Evolutionary conservation across 2,113 vertebrate genomes (phyloP).

Genomic region (Rhinopomastus cyanomelas): DNA sequence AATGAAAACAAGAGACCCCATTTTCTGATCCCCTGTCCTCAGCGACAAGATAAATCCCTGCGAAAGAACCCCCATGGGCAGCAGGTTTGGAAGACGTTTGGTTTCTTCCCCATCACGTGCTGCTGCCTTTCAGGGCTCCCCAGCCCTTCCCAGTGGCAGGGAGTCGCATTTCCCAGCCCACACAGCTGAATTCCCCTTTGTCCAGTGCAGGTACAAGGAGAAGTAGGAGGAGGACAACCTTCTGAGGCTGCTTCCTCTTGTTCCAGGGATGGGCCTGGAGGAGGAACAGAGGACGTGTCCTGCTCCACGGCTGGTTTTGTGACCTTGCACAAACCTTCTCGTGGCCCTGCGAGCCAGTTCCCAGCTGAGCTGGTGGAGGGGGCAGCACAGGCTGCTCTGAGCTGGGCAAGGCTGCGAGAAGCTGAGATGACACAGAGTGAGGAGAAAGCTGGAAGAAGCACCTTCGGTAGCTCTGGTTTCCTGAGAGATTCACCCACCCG

Average conservation of each 20-base stretch:
- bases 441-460: neutral
- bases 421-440: neutral
- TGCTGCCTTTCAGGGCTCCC: neutral
- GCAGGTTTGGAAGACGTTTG: neutral
- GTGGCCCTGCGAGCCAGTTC: fast-evolving
- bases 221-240: neutral
- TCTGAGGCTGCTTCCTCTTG: neutral
- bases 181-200: slow-evolving; percentile 8
- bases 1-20: neutral
- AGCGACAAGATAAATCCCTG: neutral
- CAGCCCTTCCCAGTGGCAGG: neutral
- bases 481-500: neutral
- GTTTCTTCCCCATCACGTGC: neutral
- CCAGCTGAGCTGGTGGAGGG: neutral
- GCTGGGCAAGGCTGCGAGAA: neutral
- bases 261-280: neutral
- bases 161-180: slow-evolving; percentile 1
- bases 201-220: neutral
- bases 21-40: neutral
- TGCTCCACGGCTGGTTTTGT: neutral
- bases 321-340: neutral
- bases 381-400: fast-evolving
- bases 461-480: neutral
- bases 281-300: neutral
- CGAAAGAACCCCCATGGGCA: neutral